These are phyloP conservation scores for Benthosema pterotum DNA, from an alignment of 2,797 vertebrate species.

Conservation along the genomic window DNA sequence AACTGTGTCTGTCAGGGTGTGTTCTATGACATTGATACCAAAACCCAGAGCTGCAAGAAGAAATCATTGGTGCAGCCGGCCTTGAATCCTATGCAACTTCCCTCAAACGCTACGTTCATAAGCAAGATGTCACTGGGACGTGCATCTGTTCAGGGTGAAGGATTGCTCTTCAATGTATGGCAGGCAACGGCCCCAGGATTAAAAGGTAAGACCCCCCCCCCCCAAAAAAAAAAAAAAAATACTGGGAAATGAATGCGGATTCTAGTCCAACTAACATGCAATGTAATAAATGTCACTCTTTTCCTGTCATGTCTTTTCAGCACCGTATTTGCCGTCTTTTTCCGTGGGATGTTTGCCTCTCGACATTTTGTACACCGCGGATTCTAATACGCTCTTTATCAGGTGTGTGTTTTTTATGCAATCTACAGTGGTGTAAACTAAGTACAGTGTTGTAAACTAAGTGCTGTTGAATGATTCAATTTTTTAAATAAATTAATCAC, in stretches of 20 bases:
- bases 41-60: constrained; percentile 80
- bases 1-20: constrained; percentile 55
- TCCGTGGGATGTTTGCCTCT: constrained; percentile 77
- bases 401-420: constrained; percentile 57
- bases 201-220: constrained; percentile 50
- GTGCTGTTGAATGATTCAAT: too few species aligned
- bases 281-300: too few species aligned
- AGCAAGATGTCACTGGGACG: constrained; percentile 51
- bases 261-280: too few species aligned
- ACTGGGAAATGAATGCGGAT: too few species aligned
- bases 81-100: constrained; percentile 74
- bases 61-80: constrained; percentile 63
- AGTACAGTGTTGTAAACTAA: too few species aligned
- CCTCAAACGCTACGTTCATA: constrained; percentile 54
- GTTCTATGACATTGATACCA: constrained; percentile 80
- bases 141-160: constrained; percentile 68
- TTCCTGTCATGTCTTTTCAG: constrained; percentile 39
- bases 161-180: constrained; percentile 71
- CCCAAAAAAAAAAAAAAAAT: constrained; percentile 4
- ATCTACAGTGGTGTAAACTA: too few species aligned
- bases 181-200: constrained; percentile 51
- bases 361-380: constrained; percentile 52
- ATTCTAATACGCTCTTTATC: constrained; percentile 60
- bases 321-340: constrained; percentile 55
- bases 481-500: too few species aligned